These are phyloP conservation scores for Poecilia gillii DNA, from an alignment of 2,797 vertebrate genomes.

Conservation along the genomic window DNA sequence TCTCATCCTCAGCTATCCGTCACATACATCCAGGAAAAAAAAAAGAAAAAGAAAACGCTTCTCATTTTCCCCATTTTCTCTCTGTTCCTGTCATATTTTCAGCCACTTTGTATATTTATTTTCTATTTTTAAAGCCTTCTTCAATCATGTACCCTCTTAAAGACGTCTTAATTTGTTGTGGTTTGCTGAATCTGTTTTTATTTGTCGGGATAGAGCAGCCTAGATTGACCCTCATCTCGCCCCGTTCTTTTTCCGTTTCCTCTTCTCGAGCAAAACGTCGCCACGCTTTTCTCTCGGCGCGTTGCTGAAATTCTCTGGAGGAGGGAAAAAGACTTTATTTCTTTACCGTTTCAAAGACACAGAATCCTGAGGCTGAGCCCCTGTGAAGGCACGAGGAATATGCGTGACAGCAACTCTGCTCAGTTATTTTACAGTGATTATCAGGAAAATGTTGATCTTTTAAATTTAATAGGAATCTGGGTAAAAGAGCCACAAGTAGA, in stretches of 20 bases:
- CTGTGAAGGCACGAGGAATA: slow-evolving; percentile 14
- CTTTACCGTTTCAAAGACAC: slow-evolving; percentile 22
- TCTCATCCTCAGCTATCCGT: slow-evolving; percentile 32
- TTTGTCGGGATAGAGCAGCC: slow-evolving; percentile 54
- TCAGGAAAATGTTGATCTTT: not conserved
- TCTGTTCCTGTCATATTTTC: slow-evolving; percentile 66
- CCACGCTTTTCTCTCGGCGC: slow-evolving; percentile 54
- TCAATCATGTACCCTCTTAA: slow-evolving; percentile 38
- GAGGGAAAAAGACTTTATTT: slow-evolving; percentile 37
- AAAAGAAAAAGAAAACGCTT: slow-evolving; percentile 47
- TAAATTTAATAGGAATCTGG: not conserved
- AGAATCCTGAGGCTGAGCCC: slow-evolving; percentile 67
- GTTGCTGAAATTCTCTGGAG: slow-evolving; percentile 61
- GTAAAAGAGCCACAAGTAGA: slow-evolving; percentile 4
- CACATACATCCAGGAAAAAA: slow-evolving; percentile 36
- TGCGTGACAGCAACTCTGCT: not conserved
- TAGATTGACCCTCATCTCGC: slow-evolving; percentile 39
- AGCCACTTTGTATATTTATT: slow-evolving; percentile 57
- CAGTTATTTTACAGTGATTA: slow-evolving; percentile 3
- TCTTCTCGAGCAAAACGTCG: slow-evolving; percentile 26
- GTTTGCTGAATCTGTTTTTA: slow-evolving; percentile 32
- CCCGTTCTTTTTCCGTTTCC: slow-evolving; percentile 22
- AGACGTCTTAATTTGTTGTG: slow-evolving; percentile 53
- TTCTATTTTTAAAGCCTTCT: slow-evolving; percentile 63
- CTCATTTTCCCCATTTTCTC: slow-evolving; percentile 48